Evolutionary conservation across 2,113 vertebrate genomes (phyloP).

Genomic region (Raphicerus campestris): DNA sequence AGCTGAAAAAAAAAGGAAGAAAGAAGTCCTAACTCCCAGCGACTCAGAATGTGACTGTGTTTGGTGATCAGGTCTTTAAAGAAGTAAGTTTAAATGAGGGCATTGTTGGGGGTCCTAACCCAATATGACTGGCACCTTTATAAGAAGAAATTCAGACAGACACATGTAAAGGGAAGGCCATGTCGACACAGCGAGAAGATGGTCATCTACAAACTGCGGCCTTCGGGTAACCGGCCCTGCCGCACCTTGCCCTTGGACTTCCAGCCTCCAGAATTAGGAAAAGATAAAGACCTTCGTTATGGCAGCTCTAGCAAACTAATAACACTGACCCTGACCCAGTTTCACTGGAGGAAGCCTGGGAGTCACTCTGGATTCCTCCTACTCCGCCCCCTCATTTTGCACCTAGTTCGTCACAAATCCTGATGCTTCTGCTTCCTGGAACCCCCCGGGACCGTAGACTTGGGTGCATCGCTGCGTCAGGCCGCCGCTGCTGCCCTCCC

Average conservation of each 20-base stretch:
- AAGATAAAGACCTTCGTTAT: not conserved
- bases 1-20: not conserved
- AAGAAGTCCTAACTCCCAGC: not conserved
- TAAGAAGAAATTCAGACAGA: not conserved
- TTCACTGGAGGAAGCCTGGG: not conserved
- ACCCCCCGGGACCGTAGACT: rapidly evolving
- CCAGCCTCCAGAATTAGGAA: not conserved
- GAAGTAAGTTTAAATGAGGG: not conserved
- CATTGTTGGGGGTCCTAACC: not conserved
- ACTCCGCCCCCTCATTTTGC: not conserved
- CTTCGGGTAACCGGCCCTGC: not conserved
- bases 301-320: not conserved
- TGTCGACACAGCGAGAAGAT: not conserved
- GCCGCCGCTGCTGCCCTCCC: too few relatives aligned
- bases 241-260: not conserved
- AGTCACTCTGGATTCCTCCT: not conserved
- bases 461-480: not conserved
- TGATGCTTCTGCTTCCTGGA: not conserved
- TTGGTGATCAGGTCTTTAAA: not conserved
- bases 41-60: not conserved
- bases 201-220: not conserved
- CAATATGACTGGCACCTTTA: not conserved
- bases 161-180: not conserved
- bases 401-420: not conserved
- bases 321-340: not conserved